A percentile compares a stretch with the other conserved stretches of the same genome.
phyloP scores from a whole-genome alignment of 2,797 vertebrate species.

The Tokudaia tokunoshimensis region DNA sequence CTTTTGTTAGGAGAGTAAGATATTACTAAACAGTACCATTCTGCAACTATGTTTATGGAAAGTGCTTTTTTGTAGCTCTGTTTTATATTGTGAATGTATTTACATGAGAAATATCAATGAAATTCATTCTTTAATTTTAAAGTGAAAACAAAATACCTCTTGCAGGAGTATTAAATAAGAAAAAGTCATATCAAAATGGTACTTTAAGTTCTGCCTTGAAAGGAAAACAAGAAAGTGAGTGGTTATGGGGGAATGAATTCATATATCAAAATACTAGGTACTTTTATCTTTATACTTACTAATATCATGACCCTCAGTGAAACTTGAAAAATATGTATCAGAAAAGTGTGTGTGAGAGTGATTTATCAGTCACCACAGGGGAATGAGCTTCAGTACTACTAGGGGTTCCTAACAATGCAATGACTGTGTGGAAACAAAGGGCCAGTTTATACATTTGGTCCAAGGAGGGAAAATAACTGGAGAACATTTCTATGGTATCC shows the following conservation, averaged over 20 bases:
- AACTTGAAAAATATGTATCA: conserved; percentile 14
- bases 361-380: conserved; percentile 66
- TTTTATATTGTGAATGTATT: background rate
- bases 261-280: conserved; percentile 27
- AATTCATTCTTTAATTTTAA: conserved; percentile 32
- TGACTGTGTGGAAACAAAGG: conserved; percentile 73
- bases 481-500: background rate
- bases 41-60: background rate
- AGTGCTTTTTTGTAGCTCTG: background rate
- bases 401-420: conserved; percentile 63
- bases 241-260: background rate
- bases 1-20: background rate
- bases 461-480: conserved; percentile 34
- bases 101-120: conserved; percentile 25
- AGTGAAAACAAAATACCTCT: background rate
- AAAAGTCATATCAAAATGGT: background rate
- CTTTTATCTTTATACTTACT: conserved; percentile 31
- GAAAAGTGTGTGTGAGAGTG: conserved; percentile 45
- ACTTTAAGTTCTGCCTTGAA: conserved; percentile 19
- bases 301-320: conserved; percentile 45
- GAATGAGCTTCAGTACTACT: conserved; percentile 62
- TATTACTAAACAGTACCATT: background rate
- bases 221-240: conserved; percentile 61
- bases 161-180: background rate
- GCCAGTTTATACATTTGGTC: conserved; percentile 32